Evolutionary conservation across 1,140 invertebrate species (phyloP), one percentile per base, ranked within the genome.

Genomic region (Drosophila ercepeae): DNA sequence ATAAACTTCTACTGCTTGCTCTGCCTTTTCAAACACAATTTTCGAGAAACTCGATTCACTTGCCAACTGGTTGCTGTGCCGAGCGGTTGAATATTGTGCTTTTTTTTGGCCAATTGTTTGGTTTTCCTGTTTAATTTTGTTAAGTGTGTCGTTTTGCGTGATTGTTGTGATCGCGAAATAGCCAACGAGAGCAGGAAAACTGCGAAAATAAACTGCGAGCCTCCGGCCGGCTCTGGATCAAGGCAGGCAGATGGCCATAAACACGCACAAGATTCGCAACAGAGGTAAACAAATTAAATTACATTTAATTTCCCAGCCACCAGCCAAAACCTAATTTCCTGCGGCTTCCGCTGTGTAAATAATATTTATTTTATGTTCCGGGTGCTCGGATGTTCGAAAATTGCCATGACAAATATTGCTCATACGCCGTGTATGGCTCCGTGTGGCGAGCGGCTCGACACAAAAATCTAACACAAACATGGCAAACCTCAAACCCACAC

Each of bases 51-150:
- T 49, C 63, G 27, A 29, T 67, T 81, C 77, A 83, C 67, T 83
- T 83, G 42, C 64, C 75, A 75, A 75, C 65, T 65, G 60, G 75
- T 71, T 51, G 65, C 60, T 71, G 81, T 57, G 55, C 55, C 71
- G 81, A 78, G 41, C 81, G 60, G 77, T 72, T 61, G 49, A 32
- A 39, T 21, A 8, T 51, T 21, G 11, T 18, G n/a, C 14, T 2
- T 5, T 39, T 39, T 39, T 39, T 16, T 13, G 6, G 6, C n/a
- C 36, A 9, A 13, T 39, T 16, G 5, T 39, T n/a, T n/a, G n/a
- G n/a, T n/a, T n/a, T 16, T 13, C n/a, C 13, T 9, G 14, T 13
- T 16, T 39, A 4, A 14, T 13, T 16, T 39, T 13, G 27, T 29
- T 16, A 6, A 39, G 36, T 54, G 16, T 23, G 21, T n/a, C 6